Base-by-base conservation (phyloP, 2,797 vertebrate genomes). In the Pangasius larnaudii region DNA sequence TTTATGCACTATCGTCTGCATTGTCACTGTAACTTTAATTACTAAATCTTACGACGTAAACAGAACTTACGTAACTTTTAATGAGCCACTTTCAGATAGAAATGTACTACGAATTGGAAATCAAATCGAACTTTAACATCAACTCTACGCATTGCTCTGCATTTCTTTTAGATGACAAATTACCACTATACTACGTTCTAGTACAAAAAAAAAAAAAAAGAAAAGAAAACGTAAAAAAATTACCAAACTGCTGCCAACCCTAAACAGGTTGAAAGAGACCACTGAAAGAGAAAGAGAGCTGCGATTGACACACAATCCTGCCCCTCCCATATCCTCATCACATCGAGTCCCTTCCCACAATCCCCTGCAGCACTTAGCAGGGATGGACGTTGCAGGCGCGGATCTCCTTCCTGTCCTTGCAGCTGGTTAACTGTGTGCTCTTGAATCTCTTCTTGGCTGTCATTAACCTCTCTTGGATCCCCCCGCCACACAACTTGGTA, bases 351-450 rank as follows among this genome's bases (percentile, higher is more conserved):
- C 84, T 79, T 90, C 79, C 81, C 84, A 82, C 36, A 61, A 61
- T 91, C 39, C 85, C 69, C 36, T 59, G 80, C 72, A 56, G 63
- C 85, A 22, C n/a, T 95, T 99, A 99, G 96, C 99, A 99, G 75
- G 98, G 97, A 86, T 99, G 98, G 91, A 99, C 98, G 0, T 98
- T 99, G 92, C 99, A 99, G 1, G 99, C 99, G 87, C 98, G 96
- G 91, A 99, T 97, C 95, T 99, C 98, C 93, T 99, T 99, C 95
- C 98, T 98, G 96, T 99, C 98, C 94, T 98, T 99, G 95, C 99
- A 99, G 93, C 98, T 99, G 91, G 97, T 96, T 83, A 98, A 95
- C 94, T 98, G 97, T 87, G 96, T 94, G 78, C 95, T 97, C 96
- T 97, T 99, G 94, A 97, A 98, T 93, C 97, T 97, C 94, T 97